Conservation (phyloP, 2,797 vertebrate species). For the Potorous gilbertii region DNA sequence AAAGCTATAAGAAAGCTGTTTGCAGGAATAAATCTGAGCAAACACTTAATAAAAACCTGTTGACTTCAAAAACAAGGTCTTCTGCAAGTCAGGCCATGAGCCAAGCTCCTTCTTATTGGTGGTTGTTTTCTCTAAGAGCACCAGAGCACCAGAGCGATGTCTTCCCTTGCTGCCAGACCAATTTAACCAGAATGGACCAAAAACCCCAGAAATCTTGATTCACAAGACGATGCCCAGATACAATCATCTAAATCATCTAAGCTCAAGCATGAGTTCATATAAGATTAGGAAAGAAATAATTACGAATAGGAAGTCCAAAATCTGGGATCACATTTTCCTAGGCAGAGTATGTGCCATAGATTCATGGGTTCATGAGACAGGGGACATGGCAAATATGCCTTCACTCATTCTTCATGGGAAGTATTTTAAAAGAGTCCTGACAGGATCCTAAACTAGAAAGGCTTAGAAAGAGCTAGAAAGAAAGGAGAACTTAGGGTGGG, state of each 20-base stretch:
- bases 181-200: neutral
- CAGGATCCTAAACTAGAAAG: neutral
- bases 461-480: too few species aligned
- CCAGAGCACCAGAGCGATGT: neutral
- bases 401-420: neutral
- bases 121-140: neutral
- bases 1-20: neutral
- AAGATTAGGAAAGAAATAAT: neutral
- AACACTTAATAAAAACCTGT: neutral
- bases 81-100: neutral
- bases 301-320: neutral
- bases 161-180: neutral
- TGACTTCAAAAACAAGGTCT: neutral
- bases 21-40: neutral
- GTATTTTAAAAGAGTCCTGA: neutral
- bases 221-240: neutral
- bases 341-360: neutral
- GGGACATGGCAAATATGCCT: neutral
- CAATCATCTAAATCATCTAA: neutral
- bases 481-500: neutral
- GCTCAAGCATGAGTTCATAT: neutral
- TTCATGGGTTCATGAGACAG: neutral
- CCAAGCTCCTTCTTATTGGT: neutral
- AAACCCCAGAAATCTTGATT: neutral
- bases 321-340: neutral